phyloP scores from a whole-genome alignment of 2,888 invertebrate genomes.

The Spilarctia lutea region DNA sequence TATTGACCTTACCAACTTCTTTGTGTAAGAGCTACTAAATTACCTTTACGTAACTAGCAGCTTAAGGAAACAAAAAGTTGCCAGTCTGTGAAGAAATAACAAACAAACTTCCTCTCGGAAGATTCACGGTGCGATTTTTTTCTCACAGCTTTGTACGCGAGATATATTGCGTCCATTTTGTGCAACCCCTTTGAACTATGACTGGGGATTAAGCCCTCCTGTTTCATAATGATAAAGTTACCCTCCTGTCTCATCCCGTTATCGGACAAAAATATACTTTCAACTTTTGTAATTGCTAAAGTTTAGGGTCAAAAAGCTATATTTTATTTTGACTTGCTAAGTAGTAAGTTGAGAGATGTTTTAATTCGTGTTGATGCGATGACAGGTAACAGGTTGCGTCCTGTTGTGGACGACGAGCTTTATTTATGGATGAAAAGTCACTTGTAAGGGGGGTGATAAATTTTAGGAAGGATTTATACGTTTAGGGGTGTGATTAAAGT shows the following conservation, averaged over 20 bases:
- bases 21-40: too few relatives aligned
- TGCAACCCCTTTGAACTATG: constrained; percentile 53
- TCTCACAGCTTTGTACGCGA: constrained; percentile 48
- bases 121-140: constrained; percentile 59
- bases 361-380: constrained; percentile 52
- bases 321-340: constrained; percentile 59
- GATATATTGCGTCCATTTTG: constrained; percentile 60
- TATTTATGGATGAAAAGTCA: constrained; percentile 20
- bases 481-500: constrained; percentile 1
- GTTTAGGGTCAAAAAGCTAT: constrained; percentile 56
- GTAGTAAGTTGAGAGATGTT: constrained; percentile 36
- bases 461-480: constrained; percentile 4
- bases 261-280: constrained; percentile 63
- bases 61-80: constrained; percentile 10
- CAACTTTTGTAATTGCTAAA: constrained; percentile 71
- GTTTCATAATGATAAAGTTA: constrained; percentile 44
- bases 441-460: constrained; percentile 14
- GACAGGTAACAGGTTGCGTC: constrained; percentile 37
- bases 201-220: constrained; percentile 41
- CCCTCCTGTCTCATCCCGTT: constrained; percentile 53
- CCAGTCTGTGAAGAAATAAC: neutral
- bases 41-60: too few relatives aligned
- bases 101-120: constrained; percentile 35
- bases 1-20: too few relatives aligned
- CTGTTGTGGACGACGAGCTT: constrained; percentile 30